Evolutionary conservation across 2,888 invertebrate genomes (phyloP), one percentile per base, ranked within the genome.

Genomic region (Drosophila cognata): DNA sequence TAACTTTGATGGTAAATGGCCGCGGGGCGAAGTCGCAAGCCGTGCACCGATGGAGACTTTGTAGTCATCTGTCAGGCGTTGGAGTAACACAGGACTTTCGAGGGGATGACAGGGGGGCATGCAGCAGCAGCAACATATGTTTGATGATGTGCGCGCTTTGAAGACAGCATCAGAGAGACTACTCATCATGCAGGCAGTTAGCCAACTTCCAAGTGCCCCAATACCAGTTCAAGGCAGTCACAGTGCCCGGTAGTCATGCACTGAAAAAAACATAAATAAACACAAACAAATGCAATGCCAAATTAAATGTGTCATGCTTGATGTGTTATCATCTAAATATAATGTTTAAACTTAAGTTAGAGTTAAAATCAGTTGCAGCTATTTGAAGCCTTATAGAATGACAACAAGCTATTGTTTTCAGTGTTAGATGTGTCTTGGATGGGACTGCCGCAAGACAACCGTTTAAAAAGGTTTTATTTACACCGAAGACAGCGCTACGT

Each of bases 401-500:
- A 41, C 10, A 10, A 3, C 7, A 18, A 8, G 3, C 6, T 18
- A n/a, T 28, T 57, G 29, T 43, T 56, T 21, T 31, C 31, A 31
- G 57, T 57, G 57, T 43, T 10, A 10, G 5, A 25, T 31, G 38
- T 31, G 38, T 29, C 21, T 25, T 58, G 50, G 59, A 61, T 53
- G 73, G 35, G 64, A 72, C 74, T 76, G 81, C 79, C 83, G 81
- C 85, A 88, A 89, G 91, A 91, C 91, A 91, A 91, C 83, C 91
- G 84, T 90, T 91, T 91, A 91, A 84, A 91, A 91, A 84, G 90
- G 81, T 90, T 88, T 91, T 90, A 91, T 88, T 91, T 88, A 78
- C 80, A 85, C 82, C 87, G 85, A 75, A 79, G 82, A 79, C 85
- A 74, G 55, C 52, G 52, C 46, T 58, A 35, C 29, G 61, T 28